Base-by-base conservation (phyloP, 2,113 vertebrate species). In the Tetraodon nigroviridis region DNA sequence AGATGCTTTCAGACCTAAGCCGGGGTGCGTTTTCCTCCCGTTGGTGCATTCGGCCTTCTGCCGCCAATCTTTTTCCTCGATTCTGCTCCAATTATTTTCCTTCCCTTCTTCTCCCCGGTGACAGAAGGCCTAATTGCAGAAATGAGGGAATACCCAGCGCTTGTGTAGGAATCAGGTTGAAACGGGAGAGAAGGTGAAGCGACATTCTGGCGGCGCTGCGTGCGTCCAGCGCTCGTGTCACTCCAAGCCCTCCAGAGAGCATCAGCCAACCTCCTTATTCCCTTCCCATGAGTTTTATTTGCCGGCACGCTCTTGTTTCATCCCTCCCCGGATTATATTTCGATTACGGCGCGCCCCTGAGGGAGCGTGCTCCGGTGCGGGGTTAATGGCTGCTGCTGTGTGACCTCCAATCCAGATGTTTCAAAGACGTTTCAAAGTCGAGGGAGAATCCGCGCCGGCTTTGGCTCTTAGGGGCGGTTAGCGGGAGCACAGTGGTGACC, bases 71-170 rank as follows among this genome's bases (percentile, higher is more conserved):
- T 82, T 78, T 79, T 84, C n/a, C n/a, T n/a, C 69, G 78, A 66
- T 86, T 88, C 84, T 83, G 85, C 85, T 87, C 87, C 83, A 87
- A 89, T 87, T 89, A 79, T 86, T 83, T 82, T 61, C 71, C 50
- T 61, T 42, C 58, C 73, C 50, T 59, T 42, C 63, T 40, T 21
- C 63, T 40, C 24, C 65, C 78, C 58, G 69, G 7, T 3, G 81
- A 84, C 81, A 86, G 41, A 1, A 66, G 64, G 61, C 19, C 24
- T 0, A 49, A 66, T 76, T 80, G 64, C 59, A 81, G 75, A 85
- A 87, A 72, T 84, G 76, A 75, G 83, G 87, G 73, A 85, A 86
- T 85, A 79, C 80, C 83, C 83, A 79, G 75, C 6, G 75, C 76
- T 73, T 73, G 73, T 69, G 75, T 63, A 67, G 69, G 54, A 84